Evolutionary conservation across 1,140 invertebrate species (phyloP).

Genomic region (Hetaerina americana): DNA sequence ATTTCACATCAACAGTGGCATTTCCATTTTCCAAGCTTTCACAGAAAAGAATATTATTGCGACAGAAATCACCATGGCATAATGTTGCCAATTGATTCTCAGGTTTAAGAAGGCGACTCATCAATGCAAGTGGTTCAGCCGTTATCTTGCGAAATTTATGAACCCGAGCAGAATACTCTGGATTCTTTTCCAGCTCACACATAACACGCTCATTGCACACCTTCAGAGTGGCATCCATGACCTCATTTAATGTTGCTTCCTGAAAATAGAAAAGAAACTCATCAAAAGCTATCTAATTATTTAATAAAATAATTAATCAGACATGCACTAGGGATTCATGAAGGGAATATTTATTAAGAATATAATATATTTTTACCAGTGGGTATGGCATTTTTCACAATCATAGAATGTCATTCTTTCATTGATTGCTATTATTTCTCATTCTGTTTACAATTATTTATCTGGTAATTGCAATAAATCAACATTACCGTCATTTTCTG

Average conservation of each 20-base stretch:
- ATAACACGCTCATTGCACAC: not conserved
- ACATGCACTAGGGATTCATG: too few species aligned
- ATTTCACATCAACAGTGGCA: slow-evolving; percentile 3
- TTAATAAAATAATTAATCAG: too few species aligned
- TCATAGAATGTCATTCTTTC: too few species aligned
- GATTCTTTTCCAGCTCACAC: not conserved
- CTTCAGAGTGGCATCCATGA: not conserved
- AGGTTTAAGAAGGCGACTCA: not conserved
- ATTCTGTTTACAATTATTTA: too few species aligned
- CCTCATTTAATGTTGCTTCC: not conserved
- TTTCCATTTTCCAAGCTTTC: slow-evolving; percentile 14
- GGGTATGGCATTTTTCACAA: too few species aligned
- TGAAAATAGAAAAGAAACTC: not conserved
- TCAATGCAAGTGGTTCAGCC: not conserved
- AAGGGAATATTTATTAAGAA: too few species aligned
- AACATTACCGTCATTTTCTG: too few species aligned
- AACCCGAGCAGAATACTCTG: too few species aligned
- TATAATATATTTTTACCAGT: too few species aligned
- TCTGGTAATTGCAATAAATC: too few species aligned
- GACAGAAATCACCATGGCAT: not conserved
- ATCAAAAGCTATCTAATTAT: too few species aligned
- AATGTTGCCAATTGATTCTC: not conserved
- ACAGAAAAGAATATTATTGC: slow-evolving; percentile 2
- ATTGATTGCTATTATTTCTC: too few species aligned
- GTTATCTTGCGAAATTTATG: not conserved